Conservation (phyloP, 2,113 vertebrate species). For the Callospermophilus lateralis region DNA sequence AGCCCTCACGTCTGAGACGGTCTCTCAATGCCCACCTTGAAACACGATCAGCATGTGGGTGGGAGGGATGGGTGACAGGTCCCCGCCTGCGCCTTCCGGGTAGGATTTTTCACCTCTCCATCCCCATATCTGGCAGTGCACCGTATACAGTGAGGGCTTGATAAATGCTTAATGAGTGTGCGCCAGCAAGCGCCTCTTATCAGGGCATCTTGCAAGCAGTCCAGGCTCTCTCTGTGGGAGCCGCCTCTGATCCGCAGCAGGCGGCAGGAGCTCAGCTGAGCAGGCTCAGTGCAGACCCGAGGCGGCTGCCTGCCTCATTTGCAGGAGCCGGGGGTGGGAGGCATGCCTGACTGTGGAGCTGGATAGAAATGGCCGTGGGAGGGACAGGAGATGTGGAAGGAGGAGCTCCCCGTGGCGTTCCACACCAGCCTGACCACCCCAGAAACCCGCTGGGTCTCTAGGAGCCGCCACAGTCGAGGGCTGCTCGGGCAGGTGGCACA, state of each 20-base stretch:
- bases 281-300: background rate
- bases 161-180: background rate
- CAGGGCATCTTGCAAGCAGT: fast-evolving
- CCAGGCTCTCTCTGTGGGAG: background rate
- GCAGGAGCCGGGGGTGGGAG: background rate
- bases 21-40: fast-evolving
- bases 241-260: background rate
- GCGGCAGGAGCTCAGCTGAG: background rate
- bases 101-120: fast-evolving
- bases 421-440: background rate
- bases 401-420: background rate
- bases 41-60: fast-evolving
- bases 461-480: background rate
- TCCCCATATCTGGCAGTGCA: fast-evolving
- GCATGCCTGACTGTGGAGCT: background rate
- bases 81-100: fast-evolving
- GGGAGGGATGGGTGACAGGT: fast-evolving
- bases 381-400: background rate
- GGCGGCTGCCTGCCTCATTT: background rate
- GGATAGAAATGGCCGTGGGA: background rate
- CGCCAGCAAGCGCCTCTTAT: fast-evolving
- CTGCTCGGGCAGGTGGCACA: background rate
- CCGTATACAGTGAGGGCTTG: background rate
- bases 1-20: background rate
- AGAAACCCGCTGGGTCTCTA: fast-evolving